Conservation (phyloP, 2,113 vertebrate genomes). For the Paramormyrops kingsleyae region DNA sequence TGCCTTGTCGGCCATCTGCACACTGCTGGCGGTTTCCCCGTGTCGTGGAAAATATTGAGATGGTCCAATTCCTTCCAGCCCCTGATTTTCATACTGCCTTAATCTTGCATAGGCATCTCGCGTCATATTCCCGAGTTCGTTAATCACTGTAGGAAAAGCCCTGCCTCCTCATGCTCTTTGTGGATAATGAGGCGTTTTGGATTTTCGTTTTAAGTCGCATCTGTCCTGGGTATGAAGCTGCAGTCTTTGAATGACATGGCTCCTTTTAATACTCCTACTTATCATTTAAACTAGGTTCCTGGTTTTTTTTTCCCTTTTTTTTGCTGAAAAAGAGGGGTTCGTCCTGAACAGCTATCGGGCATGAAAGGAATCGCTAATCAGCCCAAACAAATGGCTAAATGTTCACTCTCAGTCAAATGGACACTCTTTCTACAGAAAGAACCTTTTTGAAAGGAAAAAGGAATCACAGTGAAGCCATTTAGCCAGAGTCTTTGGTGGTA, state of each 20-base stretch:
- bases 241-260: constrained; percentile 35
- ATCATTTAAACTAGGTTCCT: constrained; percentile 30
- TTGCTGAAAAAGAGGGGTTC: background rate
- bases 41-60: constrained; percentile 56
- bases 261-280: constrained; percentile 33
- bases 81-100: constrained; percentile 44
- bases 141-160: constrained; percentile 31
- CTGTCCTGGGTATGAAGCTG: constrained; percentile 47
- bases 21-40: constrained; percentile 35
- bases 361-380: constrained; percentile 14
- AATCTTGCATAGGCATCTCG: constrained; percentile 43
- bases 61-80: constrained; percentile 36
- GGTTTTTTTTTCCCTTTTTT: background rate
- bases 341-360: constrained; percentile 32
- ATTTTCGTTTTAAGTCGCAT: constrained; percentile 37
- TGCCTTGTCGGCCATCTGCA: constrained; percentile 41
- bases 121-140: constrained; percentile 42
- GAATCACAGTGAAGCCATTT: constrained; percentile 23
- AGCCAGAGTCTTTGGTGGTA: constrained; percentile 8
- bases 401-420: background rate
- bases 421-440: constrained; percentile 5
- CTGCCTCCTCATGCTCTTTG: constrained; percentile 26
- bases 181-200: constrained; percentile 30
- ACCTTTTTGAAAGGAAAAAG: background rate
- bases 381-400: background rate